Evolutionary conservation across 2,113 vertebrate species (phyloP), one percentile per base, ranked within the genome.

Genomic region (Solea solea): DNA sequence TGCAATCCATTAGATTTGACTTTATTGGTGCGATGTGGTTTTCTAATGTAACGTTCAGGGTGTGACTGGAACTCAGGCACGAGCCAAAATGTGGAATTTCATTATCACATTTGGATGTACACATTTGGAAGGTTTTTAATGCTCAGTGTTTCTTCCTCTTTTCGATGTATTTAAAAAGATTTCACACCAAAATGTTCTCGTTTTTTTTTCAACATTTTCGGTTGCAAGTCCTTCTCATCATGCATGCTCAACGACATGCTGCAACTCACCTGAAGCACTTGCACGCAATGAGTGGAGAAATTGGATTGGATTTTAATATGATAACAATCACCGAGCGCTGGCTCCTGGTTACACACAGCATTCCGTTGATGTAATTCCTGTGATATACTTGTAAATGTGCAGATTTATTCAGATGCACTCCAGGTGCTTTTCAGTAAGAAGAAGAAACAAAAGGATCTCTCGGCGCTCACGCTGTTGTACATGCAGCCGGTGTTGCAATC

Each of bases 1-100:
- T 72, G 64, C 81, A 84, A 72, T 86, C 78, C 68, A 49, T 84
- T 85, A 83, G 87, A 86, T 89, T 87, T 82, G 72, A 85, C 82
- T 86, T 86, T 87, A 86, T 86, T 86, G 85, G 77, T 68, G 76
- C 50, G 77, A 79, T 86, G 79, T 88, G 72, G 53, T 83, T 83
- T 83, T 83, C 68, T 69, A 74, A 83, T 69, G 66, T 54, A 69
- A 70, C 74, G 4, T 64, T 72, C 12, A 5, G 79, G 57, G 80
- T 77, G 82, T 80, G 74, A 78, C 74, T 82, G 65, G 48, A 81
- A 81, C 76, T 57, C 51, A 52, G 63, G 9, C 85, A 54, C 27
- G 25, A 76, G 78, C 58, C 70, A 82, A 84, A 82, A 80, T 51
- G 66, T 78, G 42, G 64, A 76, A 75, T 88, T 83, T 79, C 76